These are phyloP conservation scores for Agrotis puta DNA, from an alignment of 2,888 invertebrate genomes.

Conservation along the genomic window DNA sequence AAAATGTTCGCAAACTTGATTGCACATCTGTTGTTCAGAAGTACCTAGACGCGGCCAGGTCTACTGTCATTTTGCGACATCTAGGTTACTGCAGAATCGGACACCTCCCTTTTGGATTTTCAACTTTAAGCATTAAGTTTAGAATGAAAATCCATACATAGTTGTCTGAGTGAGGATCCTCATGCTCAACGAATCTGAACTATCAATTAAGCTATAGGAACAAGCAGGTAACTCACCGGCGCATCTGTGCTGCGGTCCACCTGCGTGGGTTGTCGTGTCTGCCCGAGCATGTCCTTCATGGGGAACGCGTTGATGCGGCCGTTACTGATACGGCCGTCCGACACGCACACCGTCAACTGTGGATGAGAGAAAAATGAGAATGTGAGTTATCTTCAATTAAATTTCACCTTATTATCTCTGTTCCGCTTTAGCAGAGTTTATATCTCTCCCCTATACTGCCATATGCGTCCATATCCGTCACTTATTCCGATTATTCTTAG, in stretches of 20 bases:
- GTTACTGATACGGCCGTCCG: constrained; percentile 93
- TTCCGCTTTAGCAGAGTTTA: neutral
- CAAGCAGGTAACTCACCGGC: constrained; percentile 90
- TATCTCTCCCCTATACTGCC: neutral
- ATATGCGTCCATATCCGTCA: no score
- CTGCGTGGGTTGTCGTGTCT: constrained; percentile 91
- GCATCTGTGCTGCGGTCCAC: constrained; percentile 94
- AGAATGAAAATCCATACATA: neutral
- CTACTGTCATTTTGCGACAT: no score
- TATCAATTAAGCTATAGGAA: neutral
- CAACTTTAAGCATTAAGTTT: neutral
- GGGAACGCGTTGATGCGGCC: constrained; percentile 95
- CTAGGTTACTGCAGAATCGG: no score
- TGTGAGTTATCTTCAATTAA: neutral
- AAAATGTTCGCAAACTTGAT: neutral
- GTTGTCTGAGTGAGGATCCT: neutral
- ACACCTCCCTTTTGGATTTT: neutral
- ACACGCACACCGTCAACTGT: constrained; percentile 94
- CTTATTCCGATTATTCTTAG: neutral
- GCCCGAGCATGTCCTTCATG: constrained; percentile 95
- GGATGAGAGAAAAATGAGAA: neutral
- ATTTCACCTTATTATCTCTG: neutral
- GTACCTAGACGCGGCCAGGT: no score
- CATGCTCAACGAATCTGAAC: neutral
- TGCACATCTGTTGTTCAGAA: neutral